Percentiles rank a stretch among this genome's conserved stretches.
Conservation (phyloP, 2,888 invertebrate species). For the Leptinotarsa tumamoca region DNA sequence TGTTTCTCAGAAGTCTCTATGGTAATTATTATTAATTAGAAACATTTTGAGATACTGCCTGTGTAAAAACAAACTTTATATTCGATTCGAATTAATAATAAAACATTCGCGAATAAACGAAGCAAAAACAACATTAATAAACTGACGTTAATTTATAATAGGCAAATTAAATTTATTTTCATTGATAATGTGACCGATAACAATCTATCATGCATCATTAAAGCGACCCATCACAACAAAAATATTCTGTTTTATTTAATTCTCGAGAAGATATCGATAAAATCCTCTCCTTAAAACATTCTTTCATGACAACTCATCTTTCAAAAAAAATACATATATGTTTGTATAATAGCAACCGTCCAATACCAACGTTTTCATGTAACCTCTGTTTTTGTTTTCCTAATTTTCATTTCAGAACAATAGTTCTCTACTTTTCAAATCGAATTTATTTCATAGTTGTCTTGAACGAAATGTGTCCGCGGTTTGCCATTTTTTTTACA, state of each 20-base stretch:
- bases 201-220: conserved; percentile 18
- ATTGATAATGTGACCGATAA: conserved; percentile 16
- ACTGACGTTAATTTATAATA: conserved; percentile 20
- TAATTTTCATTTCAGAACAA: too few species aligned
- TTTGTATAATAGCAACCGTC: too few species aligned
- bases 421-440: too few species aligned
- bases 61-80: conserved; percentile 40
- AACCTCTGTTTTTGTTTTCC: too few species aligned
- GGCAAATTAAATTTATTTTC: conserved; percentile 26
- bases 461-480: too few species aligned
- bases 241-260: conserved; percentile 14
- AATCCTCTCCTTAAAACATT: background rate
- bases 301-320: background rate
- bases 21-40: conserved; percentile 56
- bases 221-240: background rate
- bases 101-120: conserved; percentile 21
- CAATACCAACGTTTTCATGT: too few species aligned
- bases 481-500: too few species aligned
- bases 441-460: too few species aligned
- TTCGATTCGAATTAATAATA: conserved; percentile 32
- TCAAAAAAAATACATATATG: background rate
- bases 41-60: conserved; percentile 41
- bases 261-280: conserved; percentile 9
- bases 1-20: conserved; percentile 50
- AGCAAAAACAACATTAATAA: conserved; percentile 12